phyloP scores from a whole-genome alignment of 2,797 vertebrate species.

The Sebastes jordani region DNA sequence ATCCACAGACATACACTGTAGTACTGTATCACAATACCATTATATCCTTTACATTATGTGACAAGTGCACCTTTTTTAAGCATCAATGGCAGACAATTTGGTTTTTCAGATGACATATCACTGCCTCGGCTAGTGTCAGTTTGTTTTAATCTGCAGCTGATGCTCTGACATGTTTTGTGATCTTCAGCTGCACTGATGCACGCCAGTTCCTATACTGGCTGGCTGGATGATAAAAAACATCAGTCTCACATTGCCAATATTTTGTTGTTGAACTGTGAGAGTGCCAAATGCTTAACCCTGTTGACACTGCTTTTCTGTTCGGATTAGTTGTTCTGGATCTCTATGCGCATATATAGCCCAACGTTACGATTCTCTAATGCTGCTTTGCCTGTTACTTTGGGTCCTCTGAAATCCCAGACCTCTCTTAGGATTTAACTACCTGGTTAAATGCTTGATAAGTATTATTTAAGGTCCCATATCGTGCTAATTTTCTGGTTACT shows the following conservation, averaged over 20 bases:
- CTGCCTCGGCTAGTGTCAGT: not conserved
- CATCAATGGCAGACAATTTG: not conserved
- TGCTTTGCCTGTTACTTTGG: constrained; percentile 8
- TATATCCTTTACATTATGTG: not conserved
- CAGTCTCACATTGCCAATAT: constrained; percentile 24
- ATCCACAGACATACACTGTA: not conserved
- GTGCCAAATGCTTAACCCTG: constrained; percentile 36
- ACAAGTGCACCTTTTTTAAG: not conserved
- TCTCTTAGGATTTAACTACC: not conserved
- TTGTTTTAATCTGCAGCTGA: constrained; percentile 35
- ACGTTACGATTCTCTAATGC: not conserved
- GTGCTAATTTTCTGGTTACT: too few relatives aligned
- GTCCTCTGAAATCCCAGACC: constrained; percentile 2
- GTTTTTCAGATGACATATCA: constrained; percentile 20
- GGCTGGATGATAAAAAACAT: constrained; percentile 5
- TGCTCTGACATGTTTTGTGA: constrained; percentile 30
- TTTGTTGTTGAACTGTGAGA: constrained; percentile 3
- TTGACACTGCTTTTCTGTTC: constrained; percentile 19
- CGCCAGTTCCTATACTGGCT: constrained; percentile 15
- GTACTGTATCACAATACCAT: not conserved
- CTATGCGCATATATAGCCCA: not conserved
- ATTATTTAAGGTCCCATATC: not conserved
- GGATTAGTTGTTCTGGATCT: not conserved
- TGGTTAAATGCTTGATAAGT: constrained; percentile 7
- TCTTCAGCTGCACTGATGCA: constrained; percentile 23